These are phyloP conservation scores for Ceyx cyanopectus DNA, from an alignment of 2,113 vertebrate genomes.

Conservation along the genomic window DNA sequence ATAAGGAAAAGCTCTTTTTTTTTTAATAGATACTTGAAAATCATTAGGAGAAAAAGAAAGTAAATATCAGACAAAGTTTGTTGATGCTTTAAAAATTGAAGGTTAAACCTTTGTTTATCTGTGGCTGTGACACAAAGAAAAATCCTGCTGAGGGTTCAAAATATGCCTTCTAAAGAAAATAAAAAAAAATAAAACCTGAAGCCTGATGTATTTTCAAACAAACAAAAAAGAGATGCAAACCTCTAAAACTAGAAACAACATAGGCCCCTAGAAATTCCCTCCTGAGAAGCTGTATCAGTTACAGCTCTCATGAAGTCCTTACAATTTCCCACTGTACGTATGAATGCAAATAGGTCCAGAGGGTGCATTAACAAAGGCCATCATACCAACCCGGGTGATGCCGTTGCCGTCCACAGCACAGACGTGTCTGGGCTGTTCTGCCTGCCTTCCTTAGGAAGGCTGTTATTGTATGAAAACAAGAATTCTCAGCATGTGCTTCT, in stretches of 20 bases:
- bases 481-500: constrained; percentile 45
- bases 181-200: neutral
- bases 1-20: neutral
- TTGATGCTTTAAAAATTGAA: neutral
- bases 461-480: constrained; percentile 34
- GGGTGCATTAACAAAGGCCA: constrained; percentile 22
- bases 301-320: constrained; percentile 24
- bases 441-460: constrained; percentile 18
- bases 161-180: neutral
- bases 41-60: neutral
- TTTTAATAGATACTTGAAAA: neutral
- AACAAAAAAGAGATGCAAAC: neutral
- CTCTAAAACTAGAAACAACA: neutral
- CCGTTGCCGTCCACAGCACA: neutral
- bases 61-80: neutral
- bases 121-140: neutral
- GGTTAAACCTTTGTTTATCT: neutral
- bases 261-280: neutral
- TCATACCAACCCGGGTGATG: neutral
- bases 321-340: constrained; percentile 10
- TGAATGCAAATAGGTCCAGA: constrained; percentile 48
- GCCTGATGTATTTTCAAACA: neutral
- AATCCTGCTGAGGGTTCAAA: neutral
- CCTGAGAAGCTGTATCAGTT: neutral
- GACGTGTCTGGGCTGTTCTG: neutral